Evolutionary conservation across 2,888 invertebrate species (phyloP), one percentile per base, ranked within the genome.

Genomic region (Antheraea yamamai): DNA sequence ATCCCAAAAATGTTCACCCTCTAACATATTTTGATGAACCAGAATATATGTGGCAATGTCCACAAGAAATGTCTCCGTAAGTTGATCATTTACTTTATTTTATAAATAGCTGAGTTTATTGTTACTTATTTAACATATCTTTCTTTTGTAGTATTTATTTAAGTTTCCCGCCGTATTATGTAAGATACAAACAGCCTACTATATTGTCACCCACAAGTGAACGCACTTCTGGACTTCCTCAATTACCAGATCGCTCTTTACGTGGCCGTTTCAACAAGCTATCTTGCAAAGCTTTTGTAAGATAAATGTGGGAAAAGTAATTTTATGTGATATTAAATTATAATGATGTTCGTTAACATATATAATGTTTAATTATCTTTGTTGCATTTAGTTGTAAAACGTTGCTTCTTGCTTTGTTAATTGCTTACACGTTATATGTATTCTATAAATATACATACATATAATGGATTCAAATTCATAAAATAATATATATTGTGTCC

Each of bases 101-200:
- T 61, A 26, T 30, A 66, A 30, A 26, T 66, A 30, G 30, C 30
- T 30, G 16, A 26, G 4, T 18, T 30, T 66, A 30, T 23, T 26
- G 39, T 64, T 73, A 74, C 14, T 35, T 39, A 12, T 68, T n/a
- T 73, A 72, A 26, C 30, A 73, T 30, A 55, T 26, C 74, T 70
- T 51, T 72, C 6, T 51, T 58, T 91, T 90, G 76, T 86, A 95
- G 95, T 66, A 90, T 89, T 8, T 96, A 96, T 81, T 81, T 95
- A 77, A 92, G 92, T 81, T 95, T 90, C 84, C 96, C 96, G 35
- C 82, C 91, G 39, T 94, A 87, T 81, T 95, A 95, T 80, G 88
- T 95, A 12, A 92, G 92, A 78, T 96, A 96, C 82, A 95, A 95
- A 83, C 88, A 92, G 75, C 96, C 96, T 1, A 77, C 89, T n/a